phyloP scores from a whole-genome alignment of 2,888 invertebrate genomes.

The Ashinkailepas kermadecensis region DNA sequence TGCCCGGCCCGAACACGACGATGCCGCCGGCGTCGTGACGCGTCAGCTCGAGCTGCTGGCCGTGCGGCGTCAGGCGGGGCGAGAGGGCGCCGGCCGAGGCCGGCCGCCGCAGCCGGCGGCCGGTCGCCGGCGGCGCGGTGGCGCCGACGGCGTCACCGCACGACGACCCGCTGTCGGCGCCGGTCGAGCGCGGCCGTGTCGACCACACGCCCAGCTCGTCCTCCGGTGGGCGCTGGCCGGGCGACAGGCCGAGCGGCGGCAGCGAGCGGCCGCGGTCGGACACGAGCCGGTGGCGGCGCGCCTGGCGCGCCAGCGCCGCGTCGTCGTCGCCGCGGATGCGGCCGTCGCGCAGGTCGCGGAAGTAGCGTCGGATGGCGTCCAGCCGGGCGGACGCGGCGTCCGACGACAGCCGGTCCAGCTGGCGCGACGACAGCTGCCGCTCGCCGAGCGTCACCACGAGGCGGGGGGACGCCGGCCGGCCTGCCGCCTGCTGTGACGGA shows the following conservation, averaged over 20 bases:
- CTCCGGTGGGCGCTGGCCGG: not conserved
- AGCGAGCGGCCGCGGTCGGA: not conserved
- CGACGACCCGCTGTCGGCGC: not conserved
- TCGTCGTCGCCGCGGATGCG: not conserved
- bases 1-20: slow-evolving; percentile 6
- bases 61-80: not conserved
- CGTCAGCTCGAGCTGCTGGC: not conserved
- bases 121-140: not conserved
- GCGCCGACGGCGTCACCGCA: not conserved
- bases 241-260: not conserved
- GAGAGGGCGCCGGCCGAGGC: not conserved
- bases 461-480: not conserved
- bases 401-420: not conserved
- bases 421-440: not conserved
- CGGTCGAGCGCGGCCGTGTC: not conserved
- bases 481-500: not conserved
- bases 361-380: slow-evolving; percentile 7
- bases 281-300: too few species aligned
- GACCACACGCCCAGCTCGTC: not conserved
- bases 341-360: not conserved
- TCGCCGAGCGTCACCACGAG: not conserved
- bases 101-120: not conserved
- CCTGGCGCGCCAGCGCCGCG: not conserved
- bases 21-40: not conserved
- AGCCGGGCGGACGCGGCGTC: not conserved